These are phyloP conservation scores for Xestia ashworthii DNA, from an alignment of 2,888 invertebrate genomes.

Conservation along the genomic window DNA sequence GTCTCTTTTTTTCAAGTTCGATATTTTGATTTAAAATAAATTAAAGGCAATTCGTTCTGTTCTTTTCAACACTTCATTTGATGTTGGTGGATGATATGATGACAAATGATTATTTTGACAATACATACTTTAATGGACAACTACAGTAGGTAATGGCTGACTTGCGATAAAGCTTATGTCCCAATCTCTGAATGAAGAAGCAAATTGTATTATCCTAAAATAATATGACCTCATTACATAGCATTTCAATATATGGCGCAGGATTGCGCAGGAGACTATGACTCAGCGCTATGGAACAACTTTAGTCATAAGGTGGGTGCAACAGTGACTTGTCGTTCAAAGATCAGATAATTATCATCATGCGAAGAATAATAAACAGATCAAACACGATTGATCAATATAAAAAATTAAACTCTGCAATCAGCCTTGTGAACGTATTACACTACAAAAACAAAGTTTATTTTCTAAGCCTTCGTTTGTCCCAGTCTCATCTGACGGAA, in stretches of 20 bases:
- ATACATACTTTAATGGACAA: background rate
- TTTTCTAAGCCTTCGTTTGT: background rate
- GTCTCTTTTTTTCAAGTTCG: background rate
- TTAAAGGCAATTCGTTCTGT: background rate
- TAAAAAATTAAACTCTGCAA: background rate
- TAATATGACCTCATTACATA: background rate
- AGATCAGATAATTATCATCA: conserved; percentile 21
- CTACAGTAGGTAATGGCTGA: background rate
- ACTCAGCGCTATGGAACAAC: conserved; percentile 11
- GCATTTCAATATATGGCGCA: background rate
- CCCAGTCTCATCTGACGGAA: background rate
- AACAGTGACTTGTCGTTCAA: conserved; percentile 14
- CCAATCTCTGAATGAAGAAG: conserved; percentile 3
- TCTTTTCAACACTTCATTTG: background rate
- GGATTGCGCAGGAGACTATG: conserved; percentile 8
- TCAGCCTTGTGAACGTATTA: background rate
- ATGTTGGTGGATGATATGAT: background rate
- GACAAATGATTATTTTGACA: background rate
- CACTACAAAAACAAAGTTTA: background rate
- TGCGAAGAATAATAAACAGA: conserved; percentile 30
- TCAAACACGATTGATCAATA: background rate
- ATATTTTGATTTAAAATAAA: background rate
- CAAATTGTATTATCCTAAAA: background rate
- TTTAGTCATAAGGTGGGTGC: background rate
- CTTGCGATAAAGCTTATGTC: background rate